phyloP scores from a whole-genome alignment of 2,888 invertebrate species.

The Drosophila mimica region DNA sequence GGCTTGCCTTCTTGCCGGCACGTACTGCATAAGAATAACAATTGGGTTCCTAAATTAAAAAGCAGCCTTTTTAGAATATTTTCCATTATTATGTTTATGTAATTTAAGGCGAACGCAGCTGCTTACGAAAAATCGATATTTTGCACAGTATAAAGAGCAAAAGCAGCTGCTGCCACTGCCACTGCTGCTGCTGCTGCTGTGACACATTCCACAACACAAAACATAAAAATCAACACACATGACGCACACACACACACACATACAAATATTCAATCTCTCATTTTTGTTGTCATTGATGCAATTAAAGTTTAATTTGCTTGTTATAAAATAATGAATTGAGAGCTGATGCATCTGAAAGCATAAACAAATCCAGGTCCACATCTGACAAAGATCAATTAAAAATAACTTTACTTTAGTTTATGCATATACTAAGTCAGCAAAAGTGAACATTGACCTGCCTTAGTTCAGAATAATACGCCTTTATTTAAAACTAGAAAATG shows the following conservation, averaged over 20 bases:
- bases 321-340: neutral
- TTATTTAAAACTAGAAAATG: neutral
- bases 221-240: slow-evolving; percentile 27
- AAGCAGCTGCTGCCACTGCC: slow-evolving; percentile 56
- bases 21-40: slow-evolving; percentile 18
- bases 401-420: neutral
- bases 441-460: neutral
- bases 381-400: neutral
- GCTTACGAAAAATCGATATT: slow-evolving; percentile 69
- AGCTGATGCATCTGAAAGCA: neutral
- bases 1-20: slow-evolving; percentile 55
- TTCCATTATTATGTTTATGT: slow-evolving; percentile 56
- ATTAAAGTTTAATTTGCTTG: slow-evolving; percentile 27
- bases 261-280: neutral
- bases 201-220: slow-evolving; percentile 68
- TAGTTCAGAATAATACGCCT: neutral
- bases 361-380: neutral
- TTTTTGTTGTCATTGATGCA: slow-evolving; percentile 26
- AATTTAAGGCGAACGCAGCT: slow-evolving; percentile 46
- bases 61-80: neutral
- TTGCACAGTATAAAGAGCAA: slow-evolving; percentile 27
- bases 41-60: slow-evolving; percentile 23
- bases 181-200: slow-evolving; percentile 59
- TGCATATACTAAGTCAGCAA: too few relatives aligned
- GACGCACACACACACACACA: slow-evolving; percentile 12